Base-by-base conservation (phyloP, 1,140 invertebrate species). In the Cydia pomonella region DNA sequence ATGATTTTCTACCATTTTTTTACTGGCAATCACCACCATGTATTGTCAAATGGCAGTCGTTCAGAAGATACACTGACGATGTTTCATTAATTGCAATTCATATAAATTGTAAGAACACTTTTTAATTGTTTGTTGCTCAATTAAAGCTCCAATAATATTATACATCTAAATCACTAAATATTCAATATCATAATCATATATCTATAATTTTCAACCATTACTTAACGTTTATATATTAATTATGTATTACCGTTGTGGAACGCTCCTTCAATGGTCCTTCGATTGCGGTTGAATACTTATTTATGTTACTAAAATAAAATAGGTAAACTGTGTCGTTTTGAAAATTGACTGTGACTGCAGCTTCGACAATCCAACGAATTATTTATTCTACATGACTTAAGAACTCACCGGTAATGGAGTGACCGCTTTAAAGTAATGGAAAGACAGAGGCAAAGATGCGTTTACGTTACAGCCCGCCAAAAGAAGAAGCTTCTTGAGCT, bases 401-500 rank as follows among this genome's bases (percentile, higher is more conserved):
- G 25, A 63, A 18, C 27, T 12, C 23, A 69, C 29, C 18, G n/a
- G 64, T 21, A 2, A 69, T 69, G 64, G 29, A 33, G 64, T 33
- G 13, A 59, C 53, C 59, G 7, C 47, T 18, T 78, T 72, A 85
- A 82, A 84, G 23, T 73, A 73, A 72, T 73, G 27, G 72, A 76
- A 64, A 41, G 59, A 41, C 7, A 44, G 16, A 83, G 85, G 63
- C 80, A 83, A 79, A 85, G 87, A 75, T 81, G 86, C 66, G 77
- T 84, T 25, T 92, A 90, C 82, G 85, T 89, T 41, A 86, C 88
- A 38, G 82, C 82, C 66, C 82, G 75, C 21, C 91, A 92, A 75
- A 92, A 92, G 76, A 89, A 88, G 76, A 91, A 91, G 80, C 81
- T 92, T 2, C 80, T 89, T 63, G 88, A 91, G 79, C 80, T 90